Evolutionary conservation across 2,113 vertebrate genomes (phyloP).

Genomic region (Crypturellus undulatus): DNA sequence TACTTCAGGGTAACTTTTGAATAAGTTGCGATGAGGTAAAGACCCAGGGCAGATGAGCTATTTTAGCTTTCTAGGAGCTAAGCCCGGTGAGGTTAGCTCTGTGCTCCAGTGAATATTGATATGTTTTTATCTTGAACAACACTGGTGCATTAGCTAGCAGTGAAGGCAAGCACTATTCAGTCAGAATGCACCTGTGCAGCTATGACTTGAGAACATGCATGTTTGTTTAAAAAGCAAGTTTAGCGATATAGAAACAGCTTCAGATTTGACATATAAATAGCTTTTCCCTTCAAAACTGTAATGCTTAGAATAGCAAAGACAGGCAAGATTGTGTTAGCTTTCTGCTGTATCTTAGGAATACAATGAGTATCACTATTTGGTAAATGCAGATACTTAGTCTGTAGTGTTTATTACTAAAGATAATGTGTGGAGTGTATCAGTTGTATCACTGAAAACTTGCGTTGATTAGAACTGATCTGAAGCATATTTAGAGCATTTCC

Average conservation of each 20-base stretch:
- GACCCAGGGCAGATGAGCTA: not conserved
- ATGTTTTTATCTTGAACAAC: not conserved
- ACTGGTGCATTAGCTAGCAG: not conserved
- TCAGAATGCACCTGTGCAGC: not conserved
- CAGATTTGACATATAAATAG: not conserved
- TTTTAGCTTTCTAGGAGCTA: not conserved
- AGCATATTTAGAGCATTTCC: not conserved
- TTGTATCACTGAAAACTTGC: not conserved
- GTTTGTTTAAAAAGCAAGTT: not conserved
- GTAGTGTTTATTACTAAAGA: not conserved
- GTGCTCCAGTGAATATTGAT: not conserved
- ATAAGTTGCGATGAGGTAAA: not conserved
- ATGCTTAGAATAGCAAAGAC: not conserved
- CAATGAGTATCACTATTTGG: not conserved
- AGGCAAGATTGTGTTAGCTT: not conserved
- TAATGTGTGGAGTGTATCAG: not conserved
- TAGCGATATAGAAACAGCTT: not conserved
- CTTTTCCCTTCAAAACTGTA: fast-evolving
- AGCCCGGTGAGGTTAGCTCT: not conserved
- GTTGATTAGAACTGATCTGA: not conserved
- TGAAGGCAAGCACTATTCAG: not conserved
- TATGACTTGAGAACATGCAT: not conserved
- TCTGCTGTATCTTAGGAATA: not conserved
- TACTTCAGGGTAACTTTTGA: not conserved
- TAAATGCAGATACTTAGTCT: not conserved